Evolutionary conservation across 2,888 invertebrate species (phyloP).

Genomic region (Rotaria sp.): DNA sequence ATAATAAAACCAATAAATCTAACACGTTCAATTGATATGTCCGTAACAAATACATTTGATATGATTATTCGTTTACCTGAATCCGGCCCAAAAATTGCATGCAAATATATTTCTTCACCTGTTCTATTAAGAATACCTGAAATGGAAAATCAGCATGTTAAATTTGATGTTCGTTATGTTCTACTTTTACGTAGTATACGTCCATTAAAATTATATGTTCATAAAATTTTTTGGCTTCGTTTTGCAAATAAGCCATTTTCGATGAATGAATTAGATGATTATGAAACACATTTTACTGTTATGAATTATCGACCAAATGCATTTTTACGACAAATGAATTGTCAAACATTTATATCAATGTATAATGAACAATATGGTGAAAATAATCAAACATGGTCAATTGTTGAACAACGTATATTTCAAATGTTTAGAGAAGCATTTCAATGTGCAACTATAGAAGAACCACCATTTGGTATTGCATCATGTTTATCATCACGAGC

Average conservation of each 20-base stretch:
- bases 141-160: constrained; percentile 62
- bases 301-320: constrained; percentile 69
- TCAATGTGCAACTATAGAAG: constrained; percentile 64
- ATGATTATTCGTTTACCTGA: constrained; percentile 70
- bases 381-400: neutral
- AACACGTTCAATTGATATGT: constrained; percentile 75
- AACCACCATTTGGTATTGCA: constrained; percentile 71
- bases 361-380: neutral
- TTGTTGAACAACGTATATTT: constrained; percentile 59
- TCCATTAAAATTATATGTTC: constrained; percentile 63
- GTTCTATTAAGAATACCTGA: constrained; percentile 71
- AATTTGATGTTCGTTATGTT: constrained; percentile 83
- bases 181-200: constrained; percentile 69
- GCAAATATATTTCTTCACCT: constrained; percentile 67
- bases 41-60: constrained; percentile 71
- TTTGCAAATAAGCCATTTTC: constrained; percentile 74
- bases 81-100: constrained; percentile 70
- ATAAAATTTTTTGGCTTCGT: constrained; percentile 68
- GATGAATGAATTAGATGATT: constrained; percentile 70
- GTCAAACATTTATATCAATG: neutral
- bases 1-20: constrained; percentile 88
- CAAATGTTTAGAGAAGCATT: constrained; percentile 67
- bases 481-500: constrained; percentile 74
- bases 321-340: constrained; percentile 46
- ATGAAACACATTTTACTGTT: constrained; percentile 81